Evolutionary conservation across 2,888 invertebrate species (phyloP).

Genomic region (Microplitis manilae): DNA sequence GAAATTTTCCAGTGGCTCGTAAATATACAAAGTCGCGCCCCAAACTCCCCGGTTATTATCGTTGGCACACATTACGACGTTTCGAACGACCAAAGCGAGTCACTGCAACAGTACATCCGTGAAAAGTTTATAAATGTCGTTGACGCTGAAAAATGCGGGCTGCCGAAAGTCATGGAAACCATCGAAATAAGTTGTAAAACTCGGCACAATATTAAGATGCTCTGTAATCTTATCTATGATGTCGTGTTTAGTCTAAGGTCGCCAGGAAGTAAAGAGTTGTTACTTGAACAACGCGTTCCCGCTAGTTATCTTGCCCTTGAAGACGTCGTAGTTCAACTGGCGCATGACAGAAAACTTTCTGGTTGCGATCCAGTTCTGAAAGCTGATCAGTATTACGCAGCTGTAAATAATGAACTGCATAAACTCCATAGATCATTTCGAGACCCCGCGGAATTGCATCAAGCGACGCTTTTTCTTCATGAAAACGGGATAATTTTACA

Average conservation of each 20-base stretch:
- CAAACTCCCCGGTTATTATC: slow-evolving; percentile 96
- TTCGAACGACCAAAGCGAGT: slow-evolving; percentile 82
- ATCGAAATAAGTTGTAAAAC: slow-evolving; percentile 93
- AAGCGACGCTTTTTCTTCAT: slow-evolving; percentile 97
- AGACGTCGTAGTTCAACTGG: slow-evolving; percentile 89
- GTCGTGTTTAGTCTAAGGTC: slow-evolving; percentile 92
- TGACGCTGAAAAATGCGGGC: slow-evolving; percentile 95
- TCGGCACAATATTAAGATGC: slow-evolving; percentile 88
- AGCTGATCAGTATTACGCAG: slow-evolving; percentile 81
- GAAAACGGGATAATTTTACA: slow-evolving; percentile 97
- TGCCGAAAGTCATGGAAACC: slow-evolving; percentile 93
- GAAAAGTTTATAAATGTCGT: slow-evolving; percentile 92
- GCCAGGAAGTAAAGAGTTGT: slow-evolving; percentile 90
- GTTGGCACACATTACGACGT: slow-evolving; percentile 97
- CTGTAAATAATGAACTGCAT: slow-evolving; percentile 74
- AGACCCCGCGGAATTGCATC: slow-evolving; percentile 92
- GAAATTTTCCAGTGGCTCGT: slow-evolving; percentile 96
- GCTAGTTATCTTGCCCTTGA: slow-evolving; percentile 96
- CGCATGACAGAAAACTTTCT: slow-evolving; percentile 80
- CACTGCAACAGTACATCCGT: slow-evolving; percentile 89
- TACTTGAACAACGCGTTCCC: slow-evolving; percentile 95
- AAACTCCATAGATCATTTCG: slow-evolving; percentile 83
- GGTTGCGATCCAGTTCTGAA: slow-evolving; percentile 86
- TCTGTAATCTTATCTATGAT: slow-evolving; percentile 94
- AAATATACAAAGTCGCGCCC: slow-evolving; percentile 94